Evolutionary conservation across 2,113 vertebrate species (phyloP).

Genomic region (Nerophis lumbriciformis): DNA sequence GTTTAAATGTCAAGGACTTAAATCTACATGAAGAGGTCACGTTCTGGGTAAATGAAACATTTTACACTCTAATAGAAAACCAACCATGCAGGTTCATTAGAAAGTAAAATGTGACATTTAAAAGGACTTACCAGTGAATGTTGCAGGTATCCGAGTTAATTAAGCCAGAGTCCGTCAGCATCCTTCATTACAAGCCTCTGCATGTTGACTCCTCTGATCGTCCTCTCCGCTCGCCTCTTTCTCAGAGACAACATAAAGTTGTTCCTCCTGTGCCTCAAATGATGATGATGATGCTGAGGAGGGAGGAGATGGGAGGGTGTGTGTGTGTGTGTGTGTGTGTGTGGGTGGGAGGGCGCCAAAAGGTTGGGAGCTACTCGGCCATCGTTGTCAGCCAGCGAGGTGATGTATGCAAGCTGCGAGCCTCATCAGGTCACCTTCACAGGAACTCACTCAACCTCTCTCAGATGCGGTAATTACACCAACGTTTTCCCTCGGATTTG

Average conservation of each 20-base stretch:
- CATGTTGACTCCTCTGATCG: neutral
- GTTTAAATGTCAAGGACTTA: too few relatives aligned
- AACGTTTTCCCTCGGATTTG: too few relatives aligned
- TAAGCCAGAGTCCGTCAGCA: neutral
- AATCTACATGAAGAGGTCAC: too few relatives aligned
- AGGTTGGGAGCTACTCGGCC: neutral
- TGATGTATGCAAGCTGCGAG: neutral
- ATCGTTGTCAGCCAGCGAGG: neutral
- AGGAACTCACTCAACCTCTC: neutral
- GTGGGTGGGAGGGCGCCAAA: neutral
- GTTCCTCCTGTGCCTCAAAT: constrained; percentile 10
- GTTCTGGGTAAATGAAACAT: too few relatives aligned
- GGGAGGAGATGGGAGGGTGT: neutral
- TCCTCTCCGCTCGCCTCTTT: constrained; percentile 1
- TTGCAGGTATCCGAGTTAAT: neutral
- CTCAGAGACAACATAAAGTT: constrained; percentile 28
- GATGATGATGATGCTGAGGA: constrained; percentile 3
- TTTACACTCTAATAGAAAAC: neutral
- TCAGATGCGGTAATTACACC: too few relatives aligned
- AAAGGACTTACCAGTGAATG: constrained; percentile 27
- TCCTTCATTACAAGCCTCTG: neutral
- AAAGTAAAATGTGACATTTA: neutral
- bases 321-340: too few relatives aligned
- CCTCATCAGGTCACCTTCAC: neutral
- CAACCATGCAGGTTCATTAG: too few relatives aligned